Conservation (phyloP, 1,140 invertebrate genomes). For the Drosophila funebris region DNA sequence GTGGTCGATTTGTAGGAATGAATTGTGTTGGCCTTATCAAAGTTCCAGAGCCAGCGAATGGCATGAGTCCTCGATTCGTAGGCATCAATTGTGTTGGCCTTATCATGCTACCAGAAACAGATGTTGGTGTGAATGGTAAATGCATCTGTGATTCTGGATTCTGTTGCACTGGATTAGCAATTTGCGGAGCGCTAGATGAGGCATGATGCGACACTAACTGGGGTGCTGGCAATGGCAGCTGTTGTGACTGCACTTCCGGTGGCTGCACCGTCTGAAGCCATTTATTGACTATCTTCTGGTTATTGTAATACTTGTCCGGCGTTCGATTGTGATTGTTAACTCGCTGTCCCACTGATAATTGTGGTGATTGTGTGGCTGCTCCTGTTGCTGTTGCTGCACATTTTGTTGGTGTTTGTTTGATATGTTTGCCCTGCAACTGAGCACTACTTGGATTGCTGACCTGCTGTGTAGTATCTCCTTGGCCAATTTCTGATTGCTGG, state of each 20-base stretch:
- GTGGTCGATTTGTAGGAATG: neutral
- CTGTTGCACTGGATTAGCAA: neutral
- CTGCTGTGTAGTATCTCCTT: neutral
- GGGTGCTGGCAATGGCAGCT: neutral
- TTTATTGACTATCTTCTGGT: constrained; percentile 5
- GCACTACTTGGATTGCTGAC: too few species aligned
- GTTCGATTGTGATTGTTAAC: neutral
- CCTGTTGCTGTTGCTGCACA: too few species aligned
- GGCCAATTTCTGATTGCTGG: neutral
- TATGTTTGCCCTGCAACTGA: too few species aligned
- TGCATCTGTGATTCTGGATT: neutral
- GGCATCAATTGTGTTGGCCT: neutral
- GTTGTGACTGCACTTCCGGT: neutral
- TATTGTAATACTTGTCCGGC: neutral
- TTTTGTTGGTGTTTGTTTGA: too few species aligned
- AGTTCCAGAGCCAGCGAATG: neutral
- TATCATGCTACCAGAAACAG: neutral
- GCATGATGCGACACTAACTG: too few species aligned
- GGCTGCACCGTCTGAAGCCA: constrained; percentile 32
- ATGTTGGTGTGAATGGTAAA: neutral
- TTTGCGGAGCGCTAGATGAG: neutral
- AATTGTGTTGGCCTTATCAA: neutral
- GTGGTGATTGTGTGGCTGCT: too few species aligned
- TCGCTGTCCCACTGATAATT: too few species aligned
- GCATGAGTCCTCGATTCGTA: too few species aligned